Evolutionary conservation across 2,888 invertebrate genomes (phyloP).

Genomic region (Yponomeuta plumbellus): DNA sequence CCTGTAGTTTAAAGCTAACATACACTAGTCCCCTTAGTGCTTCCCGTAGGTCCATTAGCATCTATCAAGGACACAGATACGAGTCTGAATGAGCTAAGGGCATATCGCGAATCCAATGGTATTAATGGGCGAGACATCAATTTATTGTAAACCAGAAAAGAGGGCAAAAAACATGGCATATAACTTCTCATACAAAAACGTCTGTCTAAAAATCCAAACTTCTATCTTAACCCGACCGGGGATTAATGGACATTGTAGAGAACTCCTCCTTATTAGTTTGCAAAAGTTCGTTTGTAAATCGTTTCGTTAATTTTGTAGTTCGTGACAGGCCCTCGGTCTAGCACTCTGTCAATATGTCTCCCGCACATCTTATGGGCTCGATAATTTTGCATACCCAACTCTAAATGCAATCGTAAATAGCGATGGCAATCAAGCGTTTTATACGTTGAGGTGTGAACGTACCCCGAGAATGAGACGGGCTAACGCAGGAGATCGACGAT

Average conservation of each 20-base stretch:
- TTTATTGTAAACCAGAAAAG: no score
- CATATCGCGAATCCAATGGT: neutral
- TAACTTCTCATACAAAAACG: no score
- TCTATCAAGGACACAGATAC: slow-evolving; percentile 51
- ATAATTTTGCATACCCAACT: slow-evolving; percentile 51
- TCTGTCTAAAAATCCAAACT: no score
- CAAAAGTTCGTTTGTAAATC: neutral
- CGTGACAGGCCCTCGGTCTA: neutral
- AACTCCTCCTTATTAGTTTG: no score
- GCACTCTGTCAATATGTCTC: slow-evolving; percentile 48
- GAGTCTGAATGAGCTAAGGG: slow-evolving; percentile 34
- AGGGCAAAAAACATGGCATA: no score
- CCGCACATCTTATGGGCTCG: slow-evolving; percentile 42
- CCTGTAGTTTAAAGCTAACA: neutral
- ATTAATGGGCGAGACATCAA: no score
- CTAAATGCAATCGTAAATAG: slow-evolving; percentile 55
- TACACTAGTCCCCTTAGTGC: slow-evolving; percentile 15
- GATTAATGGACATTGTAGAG: no score
- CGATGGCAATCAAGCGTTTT: slow-evolving; percentile 31
- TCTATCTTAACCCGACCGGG: no score
- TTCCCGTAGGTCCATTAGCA: slow-evolving; percentile 64
- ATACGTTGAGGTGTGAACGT: slow-evolving; percentile 26
- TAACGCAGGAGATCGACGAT: neutral
- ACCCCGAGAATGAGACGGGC: neutral
- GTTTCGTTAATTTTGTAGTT: neutral